Percentiles rank a stretch among this genome's conserved stretches.
Conservation (phyloP, 2,797 vertebrate genomes). For the Halcyon chelicuti region DNA sequence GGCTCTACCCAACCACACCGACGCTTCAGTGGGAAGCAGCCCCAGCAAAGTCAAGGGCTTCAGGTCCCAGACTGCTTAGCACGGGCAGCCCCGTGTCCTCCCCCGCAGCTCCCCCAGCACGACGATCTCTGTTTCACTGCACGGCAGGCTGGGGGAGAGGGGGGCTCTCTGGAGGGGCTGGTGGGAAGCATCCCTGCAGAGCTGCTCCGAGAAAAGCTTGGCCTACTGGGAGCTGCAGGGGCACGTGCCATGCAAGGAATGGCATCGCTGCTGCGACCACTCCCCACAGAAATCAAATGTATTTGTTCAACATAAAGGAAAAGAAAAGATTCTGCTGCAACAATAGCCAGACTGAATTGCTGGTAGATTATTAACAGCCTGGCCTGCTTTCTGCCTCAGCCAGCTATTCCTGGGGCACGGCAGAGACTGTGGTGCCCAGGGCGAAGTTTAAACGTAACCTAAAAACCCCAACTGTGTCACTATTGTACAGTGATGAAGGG, state of each 20-base stretch:
- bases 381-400: neutral
- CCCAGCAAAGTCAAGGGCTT: neutral
- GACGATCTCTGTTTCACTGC: neutral
- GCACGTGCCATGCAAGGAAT: neutral
- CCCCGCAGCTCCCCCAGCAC: too few species aligned
- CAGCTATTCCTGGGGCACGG: neutral
- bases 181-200: neutral
- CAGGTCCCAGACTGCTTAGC: neutral
- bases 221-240: neutral
- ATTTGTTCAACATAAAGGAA: conserved; percentile 15
- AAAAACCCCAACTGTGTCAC: neutral
- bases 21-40: neutral
- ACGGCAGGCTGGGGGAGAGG: neutral
- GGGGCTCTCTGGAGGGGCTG: neutral
- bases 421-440: neutral
- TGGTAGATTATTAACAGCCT: conserved; percentile 73
- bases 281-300: neutral
- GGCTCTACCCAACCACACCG: neutral
- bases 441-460: neutral
- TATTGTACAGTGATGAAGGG: rapidly evolving
- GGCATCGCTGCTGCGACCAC: rapidly evolving
- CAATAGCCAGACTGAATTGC: neutral
- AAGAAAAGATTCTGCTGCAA: neutral
- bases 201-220: neutral
- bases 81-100: rapidly evolving